These are phyloP conservation scores for Drosophila pseudotalamancana DNA, from an alignment of 2,888 invertebrate species.

Conservation along the genomic window DNA sequence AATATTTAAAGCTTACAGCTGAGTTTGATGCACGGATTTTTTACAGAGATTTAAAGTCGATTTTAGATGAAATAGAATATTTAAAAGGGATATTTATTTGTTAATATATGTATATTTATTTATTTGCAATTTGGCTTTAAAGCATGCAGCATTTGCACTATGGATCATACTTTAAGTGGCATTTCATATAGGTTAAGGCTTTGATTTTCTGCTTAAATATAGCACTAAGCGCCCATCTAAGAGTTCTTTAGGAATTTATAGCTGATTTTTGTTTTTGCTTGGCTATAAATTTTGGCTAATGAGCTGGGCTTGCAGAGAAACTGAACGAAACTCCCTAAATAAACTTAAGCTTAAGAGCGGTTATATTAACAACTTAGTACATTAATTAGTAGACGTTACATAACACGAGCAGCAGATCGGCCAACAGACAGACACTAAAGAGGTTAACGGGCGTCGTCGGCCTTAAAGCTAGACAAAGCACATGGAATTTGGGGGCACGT, in stretches of 20 bases:
- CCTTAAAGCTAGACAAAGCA: slow-evolving; percentile 74
- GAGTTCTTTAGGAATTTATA: slow-evolving; percentile 25
- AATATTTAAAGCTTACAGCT: no score
- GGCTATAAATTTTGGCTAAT: slow-evolving; percentile 27
- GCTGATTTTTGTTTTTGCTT: neutral
- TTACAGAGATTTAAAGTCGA: slow-evolving; percentile 5
- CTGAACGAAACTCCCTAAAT: slow-evolving; percentile 8
- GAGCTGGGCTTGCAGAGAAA: slow-evolving; percentile 12
- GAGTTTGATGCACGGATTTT: slow-evolving; percentile 18
- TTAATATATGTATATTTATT: neutral
- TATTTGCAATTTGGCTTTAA: no score
- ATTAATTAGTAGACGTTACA: slow-evolving; percentile 35
- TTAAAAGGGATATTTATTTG: neutral
- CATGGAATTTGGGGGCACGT: slow-evolving; percentile 28
- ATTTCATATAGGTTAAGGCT: neutral
- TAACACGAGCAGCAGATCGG: slow-evolving; percentile 32
- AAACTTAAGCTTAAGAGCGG: slow-evolving; percentile 23
- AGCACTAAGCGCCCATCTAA: slow-evolving; percentile 14
- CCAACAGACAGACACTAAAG: slow-evolving; percentile 54
- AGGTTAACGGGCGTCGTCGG: slow-evolving; percentile 33
- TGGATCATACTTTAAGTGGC: neutral
- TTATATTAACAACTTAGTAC: slow-evolving; percentile 47
- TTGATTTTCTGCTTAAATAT: slow-evolving; percentile 10
- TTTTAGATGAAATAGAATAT: neutral
- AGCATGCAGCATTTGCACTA: neutral